These are phyloP conservation scores for Acronicta leporina DNA, from an alignment of 2,888 invertebrate species.

Conservation along the genomic window DNA sequence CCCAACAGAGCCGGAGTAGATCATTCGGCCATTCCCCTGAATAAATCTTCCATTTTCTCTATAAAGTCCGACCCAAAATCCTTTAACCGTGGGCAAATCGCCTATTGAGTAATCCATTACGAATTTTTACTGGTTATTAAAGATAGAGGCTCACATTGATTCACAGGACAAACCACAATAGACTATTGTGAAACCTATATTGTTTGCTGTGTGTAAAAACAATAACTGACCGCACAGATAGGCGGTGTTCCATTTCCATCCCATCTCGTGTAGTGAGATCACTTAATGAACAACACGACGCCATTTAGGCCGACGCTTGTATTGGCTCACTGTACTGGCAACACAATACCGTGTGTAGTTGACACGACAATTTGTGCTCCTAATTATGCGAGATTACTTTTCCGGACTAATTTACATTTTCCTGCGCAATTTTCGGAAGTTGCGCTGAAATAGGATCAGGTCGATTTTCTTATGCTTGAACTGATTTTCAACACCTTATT, in stretches of 20 bases:
- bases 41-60: slow-evolving; percentile 28
- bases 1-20: slow-evolving; percentile 13
- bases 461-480: slow-evolving; percentile 27
- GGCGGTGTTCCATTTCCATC: slow-evolving; percentile 59
- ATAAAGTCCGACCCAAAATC: slow-evolving; percentile 39
- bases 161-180: slow-evolving; percentile 57
- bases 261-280: slow-evolving; percentile 48
- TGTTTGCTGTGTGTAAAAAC: slow-evolving; percentile 60
- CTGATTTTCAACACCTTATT: slow-evolving; percentile 23
- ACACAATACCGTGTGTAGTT: slow-evolving; percentile 33
- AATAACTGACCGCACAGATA: slow-evolving; percentile 67
- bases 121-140: slow-evolving; percentile 39
- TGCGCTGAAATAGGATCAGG: slow-evolving; percentile 13
- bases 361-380: slow-evolving; percentile 39
- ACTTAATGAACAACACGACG: slow-evolving; percentile 42
- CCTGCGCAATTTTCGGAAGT: slow-evolving; percentile 28
- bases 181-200: slow-evolving; percentile 47
- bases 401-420: slow-evolving; percentile 26
- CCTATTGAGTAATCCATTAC: slow-evolving; percentile 34
- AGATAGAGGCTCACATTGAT: slow-evolving; percentile 44
- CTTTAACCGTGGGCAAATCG: slow-evolving; percentile 34
- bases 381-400: slow-evolving; percentile 42
- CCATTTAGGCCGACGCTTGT: slow-evolving; percentile 42
- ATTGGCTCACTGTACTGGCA: slow-evolving; percentile 23
- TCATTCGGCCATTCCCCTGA: slow-evolving; percentile 19